Evolutionary conservation across 2,113 vertebrate species (phyloP).

Genomic region (Malaclemys terrapin): DNA sequence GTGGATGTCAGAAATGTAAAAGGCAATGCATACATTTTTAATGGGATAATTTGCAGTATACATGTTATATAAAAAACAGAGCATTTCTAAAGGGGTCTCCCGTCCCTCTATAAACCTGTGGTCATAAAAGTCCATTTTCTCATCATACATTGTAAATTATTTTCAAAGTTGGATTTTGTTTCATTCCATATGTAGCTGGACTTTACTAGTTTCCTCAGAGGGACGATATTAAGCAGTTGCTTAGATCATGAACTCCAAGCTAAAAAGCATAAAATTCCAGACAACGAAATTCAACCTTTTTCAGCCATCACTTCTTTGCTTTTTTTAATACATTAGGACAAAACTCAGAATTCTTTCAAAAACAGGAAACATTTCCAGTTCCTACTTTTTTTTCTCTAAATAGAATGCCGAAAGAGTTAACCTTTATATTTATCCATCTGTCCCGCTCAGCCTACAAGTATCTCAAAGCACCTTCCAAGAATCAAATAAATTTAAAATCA

Average conservation of each 20-base stretch:
- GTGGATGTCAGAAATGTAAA: slow-evolving; percentile 36
- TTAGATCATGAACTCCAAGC: slow-evolving; percentile 28
- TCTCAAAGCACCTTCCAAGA: slow-evolving; percentile 54
- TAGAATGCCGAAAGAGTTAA: slow-evolving; percentile 48
- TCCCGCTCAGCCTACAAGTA: slow-evolving; percentile 59
- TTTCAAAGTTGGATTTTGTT: slow-evolving; percentile 72
- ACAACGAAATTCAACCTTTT: slow-evolving; percentile 10
- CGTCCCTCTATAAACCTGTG: slow-evolving; percentile 42
- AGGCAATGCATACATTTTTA: slow-evolving; percentile 28
- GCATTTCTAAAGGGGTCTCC: slow-evolving; percentile 55
- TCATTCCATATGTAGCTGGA: slow-evolving; percentile 68
- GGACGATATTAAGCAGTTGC: slow-evolving; percentile 37
- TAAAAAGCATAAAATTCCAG: slow-evolving; percentile 50
- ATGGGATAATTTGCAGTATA: slow-evolving; percentile 27
- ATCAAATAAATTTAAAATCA: slow-evolving; percentile 70
- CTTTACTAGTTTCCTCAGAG: slow-evolving; percentile 58
- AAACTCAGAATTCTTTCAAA: neutral
- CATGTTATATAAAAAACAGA: slow-evolving; percentile 23
- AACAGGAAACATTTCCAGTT: neutral
- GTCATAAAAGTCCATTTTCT: slow-evolving; percentile 74
- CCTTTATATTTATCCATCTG: neutral
- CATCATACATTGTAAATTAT: slow-evolving; percentile 67
- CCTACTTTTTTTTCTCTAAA: neutral
- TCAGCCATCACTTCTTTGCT: neutral
- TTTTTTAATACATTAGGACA: neutral